phyloP scores from a whole-genome alignment of 2,797 vertebrate species.

The Urophycis tenuis region DNA sequence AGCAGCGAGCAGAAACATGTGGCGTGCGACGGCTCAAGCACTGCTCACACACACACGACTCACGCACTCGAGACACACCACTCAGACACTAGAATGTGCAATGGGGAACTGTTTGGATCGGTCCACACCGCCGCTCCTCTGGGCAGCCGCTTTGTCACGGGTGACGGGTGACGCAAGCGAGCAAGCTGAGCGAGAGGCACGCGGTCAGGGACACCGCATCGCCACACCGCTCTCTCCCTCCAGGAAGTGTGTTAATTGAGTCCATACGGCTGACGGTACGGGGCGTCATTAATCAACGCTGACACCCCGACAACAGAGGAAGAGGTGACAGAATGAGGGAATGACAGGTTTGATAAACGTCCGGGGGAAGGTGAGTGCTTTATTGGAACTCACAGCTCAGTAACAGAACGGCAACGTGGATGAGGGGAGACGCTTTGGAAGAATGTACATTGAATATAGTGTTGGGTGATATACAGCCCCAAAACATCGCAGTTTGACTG shows the following conservation, averaged over 20 bases:
- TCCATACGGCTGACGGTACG: neutral
- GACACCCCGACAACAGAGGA: neutral
- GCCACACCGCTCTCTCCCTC: neutral
- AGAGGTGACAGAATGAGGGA: neutral
- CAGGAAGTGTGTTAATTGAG: neutral
- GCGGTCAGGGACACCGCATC: neutral
- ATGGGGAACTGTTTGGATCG: slow-evolving; percentile 33
- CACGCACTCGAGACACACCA: neutral
- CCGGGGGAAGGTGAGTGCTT: too few relatives aligned
- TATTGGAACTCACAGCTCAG: too few relatives aligned
- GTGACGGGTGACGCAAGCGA: neutral
- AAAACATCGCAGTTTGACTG: too few relatives aligned
- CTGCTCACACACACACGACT: too few relatives aligned
- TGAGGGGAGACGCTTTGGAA: neutral
- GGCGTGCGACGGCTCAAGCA: neutral
- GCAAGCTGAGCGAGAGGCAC: neutral
- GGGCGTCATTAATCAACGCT: neutral
- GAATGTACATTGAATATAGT: neutral
- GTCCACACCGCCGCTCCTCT: slow-evolving; percentile 25
- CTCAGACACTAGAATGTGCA: slow-evolving; percentile 9
- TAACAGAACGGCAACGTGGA: neutral
- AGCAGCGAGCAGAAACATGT: neutral
- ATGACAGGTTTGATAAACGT: neutral
- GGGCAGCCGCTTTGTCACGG: slow-evolving; percentile 17
- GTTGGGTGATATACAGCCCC: too few relatives aligned